These are phyloP conservation scores for Brachypteracias leptosomus DNA, from an alignment of 2,113 vertebrate species.

Conservation along the genomic window DNA sequence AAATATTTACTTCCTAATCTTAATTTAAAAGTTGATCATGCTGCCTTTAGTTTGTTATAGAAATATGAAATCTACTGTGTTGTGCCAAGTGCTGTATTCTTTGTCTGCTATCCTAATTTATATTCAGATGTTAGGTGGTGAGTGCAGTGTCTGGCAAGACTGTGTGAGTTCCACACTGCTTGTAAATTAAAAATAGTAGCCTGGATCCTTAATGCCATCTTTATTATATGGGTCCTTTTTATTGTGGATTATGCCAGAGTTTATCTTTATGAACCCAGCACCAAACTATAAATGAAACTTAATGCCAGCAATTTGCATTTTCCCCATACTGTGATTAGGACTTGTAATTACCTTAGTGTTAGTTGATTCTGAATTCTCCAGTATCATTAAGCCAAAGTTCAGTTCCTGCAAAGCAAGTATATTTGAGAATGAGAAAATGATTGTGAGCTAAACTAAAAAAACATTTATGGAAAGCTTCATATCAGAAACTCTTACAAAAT, in stretches of 20 bases:
- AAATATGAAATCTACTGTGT: background rate
- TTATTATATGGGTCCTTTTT: too few relatives aligned
- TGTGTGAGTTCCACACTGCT: background rate
- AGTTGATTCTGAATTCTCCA: background rate
- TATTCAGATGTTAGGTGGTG: background rate
- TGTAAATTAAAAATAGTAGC: background rate
- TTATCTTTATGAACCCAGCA: background rate
- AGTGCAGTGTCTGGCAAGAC: background rate
- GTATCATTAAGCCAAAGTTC: background rate
- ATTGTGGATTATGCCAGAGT: background rate
- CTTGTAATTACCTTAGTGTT: background rate
- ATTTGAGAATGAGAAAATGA: background rate
- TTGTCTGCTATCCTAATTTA: background rate
- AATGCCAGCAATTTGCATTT: background rate
- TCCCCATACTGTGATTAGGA: background rate
- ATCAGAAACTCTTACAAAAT: background rate
- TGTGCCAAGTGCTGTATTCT: background rate
- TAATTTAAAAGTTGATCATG: background rate
- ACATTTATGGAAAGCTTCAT: background rate
- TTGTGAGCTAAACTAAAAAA: background rate
- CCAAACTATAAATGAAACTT: background rate
- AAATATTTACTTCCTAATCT: background rate
- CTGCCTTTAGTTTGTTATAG: background rate
- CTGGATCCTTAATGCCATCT: background rate
- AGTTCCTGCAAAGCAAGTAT: background rate